Percentiles rank a stretch among this genome's conserved stretches.
phyloP scores from a whole-genome alignment of 2,797 vertebrate species.

The Dicrostonyx torquatus region DNA sequence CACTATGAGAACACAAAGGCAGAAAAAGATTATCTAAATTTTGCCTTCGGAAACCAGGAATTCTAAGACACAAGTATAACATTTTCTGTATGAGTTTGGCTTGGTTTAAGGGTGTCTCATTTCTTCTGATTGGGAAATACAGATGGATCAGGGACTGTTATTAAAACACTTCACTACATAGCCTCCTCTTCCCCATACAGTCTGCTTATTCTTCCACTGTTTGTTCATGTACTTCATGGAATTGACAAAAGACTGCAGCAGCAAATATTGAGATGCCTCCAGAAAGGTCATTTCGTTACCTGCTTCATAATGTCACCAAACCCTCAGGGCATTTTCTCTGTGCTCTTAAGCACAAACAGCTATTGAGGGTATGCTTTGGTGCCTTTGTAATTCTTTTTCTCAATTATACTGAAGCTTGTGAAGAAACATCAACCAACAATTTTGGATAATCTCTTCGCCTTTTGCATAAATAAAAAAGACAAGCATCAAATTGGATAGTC shows the following conservation, averaged over 20 bases:
- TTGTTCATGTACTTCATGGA: conserved; percentile 43
- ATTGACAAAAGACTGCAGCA: conserved; percentile 11
- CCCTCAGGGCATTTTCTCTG: conserved; percentile 20
- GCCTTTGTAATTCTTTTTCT: conserved; percentile 68
- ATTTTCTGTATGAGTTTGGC: conserved; percentile 43
- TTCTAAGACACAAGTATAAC: background rate
- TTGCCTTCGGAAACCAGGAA: conserved; percentile 59
- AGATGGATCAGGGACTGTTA: background rate
- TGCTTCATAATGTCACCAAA: conserved; percentile 65
- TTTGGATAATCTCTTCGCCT: conserved; percentile 33
- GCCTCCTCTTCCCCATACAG: background rate
- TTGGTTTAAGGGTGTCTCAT: conserved; percentile 38
- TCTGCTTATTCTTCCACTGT: conserved; percentile 21
- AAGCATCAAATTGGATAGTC: background rate
- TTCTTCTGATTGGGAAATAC: conserved; percentile 65
- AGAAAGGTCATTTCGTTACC: conserved; percentile 51
- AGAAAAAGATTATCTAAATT: conserved; percentile 19
- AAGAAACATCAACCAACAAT: conserved; percentile 57
- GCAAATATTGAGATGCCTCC: conserved; percentile 39
- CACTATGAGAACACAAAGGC: background rate
- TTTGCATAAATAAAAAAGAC: background rate
- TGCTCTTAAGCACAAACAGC: conserved; percentile 68
- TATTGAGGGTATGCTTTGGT: conserved; percentile 57
- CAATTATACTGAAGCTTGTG: conserved; percentile 67
- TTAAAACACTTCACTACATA: conserved; percentile 25